These are phyloP conservation scores for Drosophila mercatorum DNA, from an alignment of 2,888 invertebrate species.

Conservation along the genomic window DNA sequence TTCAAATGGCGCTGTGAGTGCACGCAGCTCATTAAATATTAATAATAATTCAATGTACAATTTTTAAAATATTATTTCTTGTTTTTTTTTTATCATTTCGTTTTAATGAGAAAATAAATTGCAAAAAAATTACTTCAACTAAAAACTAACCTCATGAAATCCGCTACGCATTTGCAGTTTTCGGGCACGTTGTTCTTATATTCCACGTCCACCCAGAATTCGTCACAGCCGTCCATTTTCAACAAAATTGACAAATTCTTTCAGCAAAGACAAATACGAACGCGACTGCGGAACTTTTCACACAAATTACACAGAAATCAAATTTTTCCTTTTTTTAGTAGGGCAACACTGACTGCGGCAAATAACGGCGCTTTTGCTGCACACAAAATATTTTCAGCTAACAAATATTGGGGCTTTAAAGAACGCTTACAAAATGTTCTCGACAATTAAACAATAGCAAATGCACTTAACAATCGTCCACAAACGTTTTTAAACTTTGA, in stretches of 20 bases:
- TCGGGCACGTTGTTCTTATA: neutral
- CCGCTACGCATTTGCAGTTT: neutral
- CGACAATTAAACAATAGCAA: conserved; percentile 6
- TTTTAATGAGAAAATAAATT: conserved; percentile 19
- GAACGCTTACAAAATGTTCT: conserved; percentile 7
- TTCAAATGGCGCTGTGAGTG: conserved; percentile 71
- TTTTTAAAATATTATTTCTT: conserved; percentile 1
- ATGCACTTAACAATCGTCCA: conserved; percentile 22
- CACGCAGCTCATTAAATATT: conserved; percentile 7
- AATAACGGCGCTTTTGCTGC: conserved; percentile 40
- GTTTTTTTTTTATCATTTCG: neutral
- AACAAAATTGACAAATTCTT: neutral
- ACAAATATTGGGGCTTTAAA: conserved; percentile 11
- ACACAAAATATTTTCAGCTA: conserved; percentile 1
- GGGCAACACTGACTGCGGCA: conserved; percentile 12
- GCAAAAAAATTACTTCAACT: neutral
- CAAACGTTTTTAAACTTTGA: conserved; percentile 11
- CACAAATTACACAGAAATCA: neutral
- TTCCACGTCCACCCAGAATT: conserved; percentile 7
- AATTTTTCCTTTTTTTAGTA: neutral
- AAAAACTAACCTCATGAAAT: conserved; percentile 24
- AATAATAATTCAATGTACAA: conserved; percentile 9
- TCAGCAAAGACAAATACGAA: conserved; percentile 1
- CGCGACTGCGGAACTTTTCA: conserved; percentile 2
- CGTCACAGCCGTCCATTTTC: neutral